These are phyloP conservation scores for Torymus texanus DNA, from an alignment of 2,888 invertebrate species.

Conservation along the genomic window DNA sequence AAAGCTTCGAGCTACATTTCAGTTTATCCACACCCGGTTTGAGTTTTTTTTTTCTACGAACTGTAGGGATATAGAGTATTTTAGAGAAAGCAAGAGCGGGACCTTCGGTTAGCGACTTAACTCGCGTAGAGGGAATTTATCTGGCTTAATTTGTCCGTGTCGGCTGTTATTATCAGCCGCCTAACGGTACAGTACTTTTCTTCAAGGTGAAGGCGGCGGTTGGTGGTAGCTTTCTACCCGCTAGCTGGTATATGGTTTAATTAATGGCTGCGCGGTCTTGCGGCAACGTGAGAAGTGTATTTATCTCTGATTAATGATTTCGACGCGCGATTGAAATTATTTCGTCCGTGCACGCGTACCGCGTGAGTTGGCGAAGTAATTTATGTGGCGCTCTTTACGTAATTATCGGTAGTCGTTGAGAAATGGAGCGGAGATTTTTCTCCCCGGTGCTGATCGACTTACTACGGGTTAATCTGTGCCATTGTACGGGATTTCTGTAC, in stretches of 20 bases:
- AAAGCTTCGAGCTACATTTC: too few species aligned
- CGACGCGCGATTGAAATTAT: background rate
- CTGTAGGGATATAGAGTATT: conserved; percentile 3
- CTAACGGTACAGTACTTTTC: too few species aligned
- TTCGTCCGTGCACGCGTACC: background rate
- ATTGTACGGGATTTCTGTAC: too few species aligned
- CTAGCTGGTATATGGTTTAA: too few species aligned
- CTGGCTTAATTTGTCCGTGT: conserved; percentile 39
- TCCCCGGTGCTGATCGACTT: too few species aligned
- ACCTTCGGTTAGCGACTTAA: conserved; percentile 19
- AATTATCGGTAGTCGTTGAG: background rate
- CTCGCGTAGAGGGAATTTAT: conserved; percentile 21
- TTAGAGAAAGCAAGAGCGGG: background rate
- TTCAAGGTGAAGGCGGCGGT: too few species aligned
- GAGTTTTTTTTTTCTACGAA: too few species aligned
- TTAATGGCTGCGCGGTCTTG: too few species aligned
- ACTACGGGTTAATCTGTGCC: too few species aligned
- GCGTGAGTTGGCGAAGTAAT: background rate
- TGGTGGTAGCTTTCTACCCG: too few species aligned
- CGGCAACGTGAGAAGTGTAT: background rate
- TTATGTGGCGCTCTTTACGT: background rate
- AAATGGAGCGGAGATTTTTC: background rate
- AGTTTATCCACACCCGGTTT: too few species aligned
- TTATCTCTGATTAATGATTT: conserved; percentile 1
- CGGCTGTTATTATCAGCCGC: conserved; percentile 17